These are phyloP conservation scores for Tamandua tetradactyla DNA, from an alignment of 2,797 vertebrate species.

Conservation along the genomic window DNA sequence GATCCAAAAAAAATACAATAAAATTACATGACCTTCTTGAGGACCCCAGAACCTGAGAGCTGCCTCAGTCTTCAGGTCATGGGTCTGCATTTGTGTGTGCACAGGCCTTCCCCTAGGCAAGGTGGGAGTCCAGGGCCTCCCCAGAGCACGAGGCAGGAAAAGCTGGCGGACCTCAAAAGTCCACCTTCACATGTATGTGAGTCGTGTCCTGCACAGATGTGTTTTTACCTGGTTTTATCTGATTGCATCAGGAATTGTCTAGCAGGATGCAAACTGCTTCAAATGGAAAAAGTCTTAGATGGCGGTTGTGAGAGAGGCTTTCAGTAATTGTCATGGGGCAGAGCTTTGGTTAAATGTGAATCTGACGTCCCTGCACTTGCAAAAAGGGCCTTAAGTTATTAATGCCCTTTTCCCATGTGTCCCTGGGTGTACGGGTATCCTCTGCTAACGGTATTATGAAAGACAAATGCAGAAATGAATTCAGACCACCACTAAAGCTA, in stretches of 20 bases:
- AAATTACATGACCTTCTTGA: not conserved
- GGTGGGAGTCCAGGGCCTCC: not conserved
- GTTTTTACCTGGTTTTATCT: not conserved
- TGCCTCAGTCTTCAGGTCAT: not conserved
- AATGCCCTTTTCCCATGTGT: not conserved
- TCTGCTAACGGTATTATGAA: no score
- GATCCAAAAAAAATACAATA: no score
- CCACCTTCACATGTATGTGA: fast-evolving
- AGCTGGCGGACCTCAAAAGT: not conserved
- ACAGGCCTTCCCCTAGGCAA: not conserved
- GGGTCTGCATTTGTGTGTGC: not conserved
- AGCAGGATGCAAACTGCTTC: not conserved
- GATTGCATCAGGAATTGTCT: not conserved
- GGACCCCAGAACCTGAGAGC: not conserved
- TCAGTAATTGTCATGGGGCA: not conserved
- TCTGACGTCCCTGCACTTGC: not conserved
- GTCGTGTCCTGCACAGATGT: fast-evolving
- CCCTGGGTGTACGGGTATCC: not conserved
- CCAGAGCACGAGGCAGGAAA: not conserved
- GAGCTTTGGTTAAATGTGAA: not conserved
- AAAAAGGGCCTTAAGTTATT: not conserved
- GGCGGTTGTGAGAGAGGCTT: not conserved
- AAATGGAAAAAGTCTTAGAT: not conserved
- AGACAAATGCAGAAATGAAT: not conserved
- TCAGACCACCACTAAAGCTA: not conserved